Evolutionary conservation across 2,113 vertebrate species (phyloP).

Genomic region (Poeciliopsis prolifica): DNA sequence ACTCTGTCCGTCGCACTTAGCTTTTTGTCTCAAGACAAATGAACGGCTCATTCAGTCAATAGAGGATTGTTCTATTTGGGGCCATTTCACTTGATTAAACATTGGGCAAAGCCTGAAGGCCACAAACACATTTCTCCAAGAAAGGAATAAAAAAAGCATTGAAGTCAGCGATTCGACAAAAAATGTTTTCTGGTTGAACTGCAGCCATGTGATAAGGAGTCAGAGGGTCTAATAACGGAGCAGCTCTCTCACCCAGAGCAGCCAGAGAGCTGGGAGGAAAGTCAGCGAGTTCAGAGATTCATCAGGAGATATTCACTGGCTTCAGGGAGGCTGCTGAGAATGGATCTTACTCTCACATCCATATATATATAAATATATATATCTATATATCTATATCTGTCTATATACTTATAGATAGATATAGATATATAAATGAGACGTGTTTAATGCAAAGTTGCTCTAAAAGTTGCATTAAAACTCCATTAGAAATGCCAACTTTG

Average conservation of each 20-base stretch:
- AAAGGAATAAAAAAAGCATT: constrained; percentile 3
- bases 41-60: constrained; percentile 31
- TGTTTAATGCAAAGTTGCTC: too few relatives aligned
- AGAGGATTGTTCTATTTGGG: constrained; percentile 57
- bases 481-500: too few relatives aligned
- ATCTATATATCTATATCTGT: too few relatives aligned
- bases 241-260: constrained; percentile 2
- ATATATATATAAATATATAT: too few relatives aligned
- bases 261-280: constrained; percentile 10
- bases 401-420: too few relatives aligned
- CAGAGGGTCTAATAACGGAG: constrained; percentile 31
- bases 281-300: too few relatives aligned
- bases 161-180: constrained; percentile 34
- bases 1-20: constrained; percentile 39
- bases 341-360: too few relatives aligned
- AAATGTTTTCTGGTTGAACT: constrained; percentile 46
- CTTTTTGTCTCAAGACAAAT: constrained; percentile 58
- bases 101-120: constrained; percentile 45
- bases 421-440: too few relatives aligned
- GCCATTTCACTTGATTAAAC: constrained; percentile 64
- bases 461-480: too few relatives aligned
- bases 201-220: constrained; percentile 40
- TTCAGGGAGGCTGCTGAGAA: too few relatives aligned
- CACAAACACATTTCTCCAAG: constrained; percentile 35
- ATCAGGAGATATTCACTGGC: too few relatives aligned